phyloP scores from a whole-genome alignment of 2,113 vertebrate genomes.

The Menura novaehollandiae region DNA sequence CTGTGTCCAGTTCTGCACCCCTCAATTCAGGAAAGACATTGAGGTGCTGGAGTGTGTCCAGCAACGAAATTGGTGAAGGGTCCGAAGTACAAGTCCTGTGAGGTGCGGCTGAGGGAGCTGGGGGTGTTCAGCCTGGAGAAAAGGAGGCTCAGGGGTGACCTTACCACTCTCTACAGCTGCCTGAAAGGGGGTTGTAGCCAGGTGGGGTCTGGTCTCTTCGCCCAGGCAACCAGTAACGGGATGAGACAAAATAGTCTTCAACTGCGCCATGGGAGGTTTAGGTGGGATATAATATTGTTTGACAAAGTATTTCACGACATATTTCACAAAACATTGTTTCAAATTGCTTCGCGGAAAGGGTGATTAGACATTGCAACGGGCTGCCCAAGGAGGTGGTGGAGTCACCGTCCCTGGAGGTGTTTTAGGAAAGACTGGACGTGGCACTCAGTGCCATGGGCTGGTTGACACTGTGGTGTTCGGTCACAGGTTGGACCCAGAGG shows the following conservation, averaged over 20 bases:
- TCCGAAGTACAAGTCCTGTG: neutral
- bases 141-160: neutral
- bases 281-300: neutral
- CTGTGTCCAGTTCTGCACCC: neutral
- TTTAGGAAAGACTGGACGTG: no score
- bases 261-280: neutral
- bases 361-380: neutral
- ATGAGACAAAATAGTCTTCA: neutral
- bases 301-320: neutral
- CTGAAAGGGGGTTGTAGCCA: fast-evolving
- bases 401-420: no score
- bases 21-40: fast-evolving
- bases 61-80: fast-evolving
- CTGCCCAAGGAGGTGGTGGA: neutral
- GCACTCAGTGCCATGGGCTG: no score
- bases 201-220: fast-evolving
- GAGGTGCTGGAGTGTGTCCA: fast-evolving
- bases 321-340: neutral
- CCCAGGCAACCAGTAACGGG: fast-evolving
- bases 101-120: neutral
- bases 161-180: fast-evolving
- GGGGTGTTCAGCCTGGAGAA: fast-evolving
- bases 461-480: neutral
- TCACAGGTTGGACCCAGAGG: neutral
- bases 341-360: neutral